Conservation (phyloP, 2,888 invertebrate species). For the Thyatira batis region DNA sequence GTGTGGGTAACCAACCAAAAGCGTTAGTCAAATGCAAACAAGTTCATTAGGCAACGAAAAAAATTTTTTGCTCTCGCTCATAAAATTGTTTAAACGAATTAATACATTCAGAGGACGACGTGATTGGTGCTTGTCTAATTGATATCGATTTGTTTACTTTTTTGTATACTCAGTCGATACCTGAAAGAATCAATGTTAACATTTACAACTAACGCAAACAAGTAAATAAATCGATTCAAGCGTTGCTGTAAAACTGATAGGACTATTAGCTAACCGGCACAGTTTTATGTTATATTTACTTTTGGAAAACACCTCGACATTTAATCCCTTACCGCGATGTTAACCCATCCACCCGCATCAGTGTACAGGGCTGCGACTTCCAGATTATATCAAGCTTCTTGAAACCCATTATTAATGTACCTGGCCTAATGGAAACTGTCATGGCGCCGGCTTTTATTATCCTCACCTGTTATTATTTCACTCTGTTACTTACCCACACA, state of each 20-base stretch:
- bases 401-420: constrained; percentile 26
- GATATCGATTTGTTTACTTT: not conserved
- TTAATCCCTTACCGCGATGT: not conserved
- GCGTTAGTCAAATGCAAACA: no score
- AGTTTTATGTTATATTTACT: not conserved
- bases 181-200: not conserved
- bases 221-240: not conserved
- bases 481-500: not conserved
- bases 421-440: constrained; percentile 25
- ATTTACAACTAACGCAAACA: not conserved
- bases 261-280: not conserved
- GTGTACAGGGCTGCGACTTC: constrained; percentile 7
- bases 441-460: constrained; percentile 22
- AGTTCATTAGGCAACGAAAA: no score
- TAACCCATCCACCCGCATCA: not conserved
- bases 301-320: not conserved
- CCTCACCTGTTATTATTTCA: constrained; percentile 17
- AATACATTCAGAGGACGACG: not conserved
- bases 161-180: no score
- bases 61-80: not conserved
- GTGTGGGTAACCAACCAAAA: no score
- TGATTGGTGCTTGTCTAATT: not conserved
- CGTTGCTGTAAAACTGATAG: not conserved
- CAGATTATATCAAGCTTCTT: constrained; percentile 20
- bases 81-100: not conserved